A percentile compares a stretch with the other conserved stretches of the same genome.
Evolutionary conservation across 2,888 invertebrate genomes (phyloP).

Genomic region (Imbricaverruca yamaguchii): DNA sequence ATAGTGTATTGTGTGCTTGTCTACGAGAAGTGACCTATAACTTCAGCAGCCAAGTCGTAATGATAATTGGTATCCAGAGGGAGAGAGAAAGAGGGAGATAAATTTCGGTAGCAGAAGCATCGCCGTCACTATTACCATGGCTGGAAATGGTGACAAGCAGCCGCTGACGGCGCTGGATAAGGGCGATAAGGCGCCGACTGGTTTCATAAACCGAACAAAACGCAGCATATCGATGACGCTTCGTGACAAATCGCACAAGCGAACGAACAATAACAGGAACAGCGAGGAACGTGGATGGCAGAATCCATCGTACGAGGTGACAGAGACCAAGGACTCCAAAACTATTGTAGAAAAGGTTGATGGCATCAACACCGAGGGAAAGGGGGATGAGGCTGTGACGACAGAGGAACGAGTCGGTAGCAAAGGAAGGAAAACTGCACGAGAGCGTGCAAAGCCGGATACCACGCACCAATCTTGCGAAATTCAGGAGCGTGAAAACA

Average conservation of each 20-base stretch:
- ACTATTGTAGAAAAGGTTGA: too few species aligned
- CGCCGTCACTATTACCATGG: neutral
- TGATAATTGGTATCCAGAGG: too few species aligned
- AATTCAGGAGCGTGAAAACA: neutral
- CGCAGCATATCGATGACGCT: neutral
- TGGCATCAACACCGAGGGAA: too few species aligned
- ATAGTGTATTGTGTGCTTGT: too few species aligned
- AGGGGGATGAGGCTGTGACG: neutral
- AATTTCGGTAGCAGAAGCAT: neutral
- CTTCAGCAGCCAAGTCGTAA: too few species aligned
- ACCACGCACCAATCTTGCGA: neutral
- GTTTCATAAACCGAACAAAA: neutral
- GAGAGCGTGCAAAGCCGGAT: neutral
- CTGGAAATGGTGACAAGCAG: neutral
- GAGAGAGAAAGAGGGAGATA: too few species aligned
- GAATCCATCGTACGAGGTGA: conserved; percentile 2
- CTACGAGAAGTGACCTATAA: too few species aligned
- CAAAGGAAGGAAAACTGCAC: neutral
- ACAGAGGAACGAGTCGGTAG: neutral
- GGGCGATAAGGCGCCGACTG: neutral
- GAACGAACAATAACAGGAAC: neutral
- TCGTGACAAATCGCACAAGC: neutral
- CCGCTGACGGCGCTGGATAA: neutral
- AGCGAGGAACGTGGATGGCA: neutral
- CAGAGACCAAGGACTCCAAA: neutral